Percentiles rank a stretch among this genome's conserved stretches.
These are phyloP conservation scores for Caenorhabditis panamensis DNA, from an alignment of 2,888 invertebrate species.

Conservation along the genomic window DNA sequence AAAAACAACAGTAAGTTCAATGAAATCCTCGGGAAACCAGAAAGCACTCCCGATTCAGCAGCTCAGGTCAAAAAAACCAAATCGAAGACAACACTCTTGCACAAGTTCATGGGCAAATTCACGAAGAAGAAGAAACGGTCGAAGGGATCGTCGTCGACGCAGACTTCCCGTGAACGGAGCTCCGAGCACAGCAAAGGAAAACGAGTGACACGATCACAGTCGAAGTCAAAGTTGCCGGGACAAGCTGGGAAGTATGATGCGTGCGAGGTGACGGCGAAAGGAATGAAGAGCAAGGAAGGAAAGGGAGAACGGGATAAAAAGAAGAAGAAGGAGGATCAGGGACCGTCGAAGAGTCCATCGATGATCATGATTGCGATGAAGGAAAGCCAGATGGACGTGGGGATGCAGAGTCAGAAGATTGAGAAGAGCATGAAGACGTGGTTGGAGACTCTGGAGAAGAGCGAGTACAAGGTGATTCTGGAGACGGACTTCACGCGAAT, in stretches of 20 bases:
- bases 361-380: too few relatives aligned
- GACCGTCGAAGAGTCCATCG: not conserved
- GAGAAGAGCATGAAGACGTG: constrained; percentile 32
- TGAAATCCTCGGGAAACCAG: not conserved
- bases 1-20: not conserved
- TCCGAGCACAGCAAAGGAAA: constrained; percentile 13
- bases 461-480: constrained; percentile 12
- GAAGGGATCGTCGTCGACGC: constrained; percentile 12
- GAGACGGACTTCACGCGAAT: constrained; percentile 7
- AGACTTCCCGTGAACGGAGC: constrained; percentile 25
- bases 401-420: not conserved
- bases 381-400: constrained; percentile 17
- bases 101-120: constrained; percentile 49
- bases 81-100: constrained; percentile 42
- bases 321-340: constrained; percentile 4
- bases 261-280: constrained; percentile 42
- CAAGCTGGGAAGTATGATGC: constrained; percentile 1
- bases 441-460: constrained; percentile 39
- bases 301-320: not conserved
- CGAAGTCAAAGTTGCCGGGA: constrained; percentile 6
- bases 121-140: constrained; percentile 37
- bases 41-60: too few relatives aligned
- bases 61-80: constrained; percentile 25
- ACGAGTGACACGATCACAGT: constrained; percentile 13
- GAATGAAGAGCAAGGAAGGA: not conserved